Base-by-base conservation (phyloP, 2,888 invertebrate genomes). In the Eristalinus sepulchralis region DNA sequence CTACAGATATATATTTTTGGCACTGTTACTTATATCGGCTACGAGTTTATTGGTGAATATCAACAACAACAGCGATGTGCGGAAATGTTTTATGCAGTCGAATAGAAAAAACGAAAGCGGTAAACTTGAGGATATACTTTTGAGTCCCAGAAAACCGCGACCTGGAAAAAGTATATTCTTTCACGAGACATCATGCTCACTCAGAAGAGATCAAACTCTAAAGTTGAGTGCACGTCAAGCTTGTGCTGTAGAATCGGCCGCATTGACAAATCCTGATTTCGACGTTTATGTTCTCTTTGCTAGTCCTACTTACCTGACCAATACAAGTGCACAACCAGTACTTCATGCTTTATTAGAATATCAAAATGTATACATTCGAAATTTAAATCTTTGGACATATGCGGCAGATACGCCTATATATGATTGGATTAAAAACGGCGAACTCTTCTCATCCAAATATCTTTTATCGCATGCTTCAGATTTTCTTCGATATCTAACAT, bases 161-260 rank as follows among this genome's bases (percentile, higher is more conserved):
- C 88, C 89, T 2, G 91, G 91, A 10, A 90, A 89, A 47, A 91
- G 89, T 62, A 92, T 93, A 80, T 93, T 93, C 81, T 93, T 93
- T 83, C 93, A 93, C 62, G 93, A 93, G 88, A 93, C 93, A 5
- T 91, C 91, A 22, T 93, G 93, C 47, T 78, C 85, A n/a, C 66
- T 31, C 0, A 62, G 57, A 55, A 17, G 34, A 59, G 34, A 73
- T 31, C 53, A 67, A 9, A 60, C 39, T 17, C 64, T 91, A 2
- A 86, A 88, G 24, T 77, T 93, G 3, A 91, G 89, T n/a, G 88
- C 91, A 13, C 89, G 92, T 4, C 91, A 92, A 89, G 92, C 92
- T 0, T 93, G 92, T 87, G 91, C 92, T 0, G 91, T 93, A n/a
- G 92, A 93, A 89, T 93, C 92, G 0, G 91, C 92, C 0, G 92